Base-by-base conservation (phyloP, 2,797 vertebrate genomes). In the Gymnopithys bicolor region DNA sequence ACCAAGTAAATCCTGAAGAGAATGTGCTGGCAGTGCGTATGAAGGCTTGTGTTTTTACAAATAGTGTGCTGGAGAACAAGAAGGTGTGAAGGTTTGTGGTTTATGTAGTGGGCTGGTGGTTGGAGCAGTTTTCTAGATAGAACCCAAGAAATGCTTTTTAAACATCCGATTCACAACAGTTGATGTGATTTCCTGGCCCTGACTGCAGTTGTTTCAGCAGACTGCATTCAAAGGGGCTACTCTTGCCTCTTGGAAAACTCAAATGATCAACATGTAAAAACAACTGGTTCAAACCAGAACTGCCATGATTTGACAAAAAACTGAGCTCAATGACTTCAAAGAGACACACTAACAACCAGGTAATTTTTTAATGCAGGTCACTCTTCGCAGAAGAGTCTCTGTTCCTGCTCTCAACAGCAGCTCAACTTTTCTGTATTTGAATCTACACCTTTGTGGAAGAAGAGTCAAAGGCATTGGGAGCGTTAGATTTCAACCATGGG, bases 191-290 rank as follows among this genome's bases (percentile, higher is more conserved):
- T 22, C 27, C 39, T 41, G 90, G 62, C 39, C 28, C 3, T 1
- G 28, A 10, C 35, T 41, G 23, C 15, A 0, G 0, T 13, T 0
- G 0, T 55, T 84, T 75, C 51, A 84, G 22, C 32, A 66, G 25
- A 23, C 49, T 58, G 43, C 19, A 11, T 71, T 84, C 33, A 53
- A 18, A 28, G 24, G n/a, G 53, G 7, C 9, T 92, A 11, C 7
- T 17, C 55, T 43, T 4, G 0, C 30, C 37, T 33, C 37, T 33
- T 77, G 53, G 32, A 83, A 85, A 75, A 64, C 73, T 64, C 19
- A 58, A 51, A 51, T 14, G 4, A 17, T 27, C 1, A 5, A 6
- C 51, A 12, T 1, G 1, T 37, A 10, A 67, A 84, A 74, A 41
- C 2, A 3, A 30, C 21, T 52, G 15, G 6, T 71, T 73, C 46